Percentiles rank a stretch among this genome's conserved stretches.
Conservation (phyloP, 2,113 vertebrate species). For the Gymnocephalus cernua region DNA sequence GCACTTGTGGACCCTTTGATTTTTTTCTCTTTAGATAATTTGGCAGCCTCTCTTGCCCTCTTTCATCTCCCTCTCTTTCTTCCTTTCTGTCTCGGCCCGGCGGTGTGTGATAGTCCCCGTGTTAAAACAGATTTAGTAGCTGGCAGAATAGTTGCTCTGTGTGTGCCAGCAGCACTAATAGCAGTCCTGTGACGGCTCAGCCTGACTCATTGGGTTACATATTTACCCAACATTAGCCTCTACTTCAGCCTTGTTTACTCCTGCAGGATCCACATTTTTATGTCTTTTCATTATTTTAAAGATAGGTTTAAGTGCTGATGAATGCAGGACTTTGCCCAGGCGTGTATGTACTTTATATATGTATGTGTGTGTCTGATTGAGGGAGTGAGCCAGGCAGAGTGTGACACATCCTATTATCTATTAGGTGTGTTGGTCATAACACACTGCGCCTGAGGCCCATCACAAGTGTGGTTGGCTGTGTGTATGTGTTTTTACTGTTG, state of each 20-base stretch:
- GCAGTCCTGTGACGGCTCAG: slow-evolving; percentile 74
- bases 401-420: slow-evolving; percentile 75
- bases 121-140: slow-evolving; percentile 71
- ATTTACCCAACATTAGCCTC: slow-evolving; percentile 60
- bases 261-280: slow-evolving; percentile 47
- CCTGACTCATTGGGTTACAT: slow-evolving; percentile 73
- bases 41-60: slow-evolving; percentile 37
- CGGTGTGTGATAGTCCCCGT: slow-evolving; percentile 42
- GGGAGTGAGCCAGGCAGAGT: slow-evolving; percentile 64
- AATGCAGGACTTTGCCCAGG: slow-evolving; percentile 53
- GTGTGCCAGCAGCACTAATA: slow-evolving; percentile 70
- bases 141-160: slow-evolving; percentile 50
- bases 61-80: slow-evolving; percentile 30
- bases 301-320: slow-evolving; percentile 42
- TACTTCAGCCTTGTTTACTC: slow-evolving; percentile 55
- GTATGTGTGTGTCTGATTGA: slow-evolving; percentile 55
- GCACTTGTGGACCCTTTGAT: slow-evolving; percentile 63
- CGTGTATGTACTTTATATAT: slow-evolving; percentile 51
- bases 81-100: slow-evolving; percentile 12
- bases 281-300: slow-evolving; percentile 43
- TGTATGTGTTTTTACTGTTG: slow-evolving; percentile 67
- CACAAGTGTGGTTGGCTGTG: slow-evolving; percentile 53
- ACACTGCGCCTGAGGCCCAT: slow-evolving; percentile 60
- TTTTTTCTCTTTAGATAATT: slow-evolving; percentile 62
- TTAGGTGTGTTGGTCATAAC: slow-evolving; percentile 79